phyloP scores from a whole-genome alignment of 1,140 invertebrate species.

The Orussus abietinus region DNA sequence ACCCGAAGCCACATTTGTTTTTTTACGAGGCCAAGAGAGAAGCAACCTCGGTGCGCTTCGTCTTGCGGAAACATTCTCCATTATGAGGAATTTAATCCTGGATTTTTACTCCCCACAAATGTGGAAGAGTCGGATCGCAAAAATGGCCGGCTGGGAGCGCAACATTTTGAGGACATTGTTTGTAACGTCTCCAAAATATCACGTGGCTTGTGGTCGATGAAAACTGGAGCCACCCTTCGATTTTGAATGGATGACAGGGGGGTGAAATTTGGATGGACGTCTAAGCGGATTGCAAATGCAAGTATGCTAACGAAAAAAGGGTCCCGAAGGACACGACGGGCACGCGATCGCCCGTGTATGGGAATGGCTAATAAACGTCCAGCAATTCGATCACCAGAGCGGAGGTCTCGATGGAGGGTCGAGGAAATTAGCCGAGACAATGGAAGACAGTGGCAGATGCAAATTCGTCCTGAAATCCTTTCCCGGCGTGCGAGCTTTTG shows the following conservation, averaged over 20 bases:
- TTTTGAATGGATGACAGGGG: conserved; percentile 7
- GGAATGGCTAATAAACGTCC: conserved; percentile 44
- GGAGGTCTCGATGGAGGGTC: conserved; percentile 24
- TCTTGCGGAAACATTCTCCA: too few relatives aligned
- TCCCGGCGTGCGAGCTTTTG: conserved; percentile 32
- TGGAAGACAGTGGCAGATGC: conserved; percentile 43
- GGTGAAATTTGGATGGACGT: too few relatives aligned
- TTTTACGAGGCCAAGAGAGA: too few relatives aligned
- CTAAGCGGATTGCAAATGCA: conserved; percentile 6
- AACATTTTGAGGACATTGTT: too few relatives aligned
- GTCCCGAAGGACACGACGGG: conserved; percentile 3
- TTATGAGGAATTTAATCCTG: too few relatives aligned
- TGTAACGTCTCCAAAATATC: too few relatives aligned
- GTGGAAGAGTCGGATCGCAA: too few relatives aligned
- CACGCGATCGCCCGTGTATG: conserved; percentile 29
- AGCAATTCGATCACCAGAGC: conserved; percentile 19
- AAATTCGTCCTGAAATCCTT: conserved; percentile 38
- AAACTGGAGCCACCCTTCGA: conserved; percentile 23
- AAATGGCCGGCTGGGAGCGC: too few relatives aligned
- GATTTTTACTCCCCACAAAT: too few relatives aligned
- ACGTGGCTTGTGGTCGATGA: too few relatives aligned
- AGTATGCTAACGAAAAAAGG: conserved; percentile 13
- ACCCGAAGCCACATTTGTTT: too few relatives aligned
- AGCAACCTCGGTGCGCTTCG: too few relatives aligned
- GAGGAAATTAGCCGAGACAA: conserved; percentile 51